Evolutionary conservation across 2,797 vertebrate species (phyloP), one percentile per base, ranked within the genome.

Genomic region (Balearica regulorum): DNA sequence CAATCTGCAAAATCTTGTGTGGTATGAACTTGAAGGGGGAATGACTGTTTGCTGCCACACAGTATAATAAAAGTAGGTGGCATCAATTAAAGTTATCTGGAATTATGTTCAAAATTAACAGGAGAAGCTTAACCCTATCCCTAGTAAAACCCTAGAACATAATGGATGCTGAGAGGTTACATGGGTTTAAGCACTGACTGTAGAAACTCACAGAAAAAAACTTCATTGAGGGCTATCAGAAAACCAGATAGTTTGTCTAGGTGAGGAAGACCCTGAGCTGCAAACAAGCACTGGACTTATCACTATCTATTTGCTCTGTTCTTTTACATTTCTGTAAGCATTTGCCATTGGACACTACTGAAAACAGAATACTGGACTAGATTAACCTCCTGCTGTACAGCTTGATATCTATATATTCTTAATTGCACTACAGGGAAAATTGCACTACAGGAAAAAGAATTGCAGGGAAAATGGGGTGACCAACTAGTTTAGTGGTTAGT

Each of bases 381-480:
- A 84, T 48, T 48, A 80, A 8, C 21, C 13, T 54, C 35, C 20
- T 54, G 31, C 20, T 77, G 16, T 41, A 46, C 25, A 48, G 26
- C 8, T 70, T 70, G 29, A 33, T 55, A 48, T 11, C 28, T 55
- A 5, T 12, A 28, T 48, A 39, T 39, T 62, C 21, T 54, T 60
- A 35, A 61, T 35, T 65, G 18, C 17, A 39, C 4, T 29, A 22
- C 14, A 33, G 37, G 20, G 6, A 60, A 95, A 83, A 78, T 14
- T n/a, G n/a, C n/a, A n/a, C n/a, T n/a, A n/a, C n/a, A n/a, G n/a
- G n/a, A n/a, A n/a, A n/a, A n/a, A n/a, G n/a, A n/a, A n/a, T n/a
- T n/a, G 22, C 14, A 33, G 37, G 20, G 6, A 60, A 95, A 83
- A 78, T 14, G 7, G 4, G 4, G 4, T 0, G 0, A 44, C 2